Base-by-base conservation (phyloP, 2,888 invertebrate species). In the Cybosia mesomella region DNA sequence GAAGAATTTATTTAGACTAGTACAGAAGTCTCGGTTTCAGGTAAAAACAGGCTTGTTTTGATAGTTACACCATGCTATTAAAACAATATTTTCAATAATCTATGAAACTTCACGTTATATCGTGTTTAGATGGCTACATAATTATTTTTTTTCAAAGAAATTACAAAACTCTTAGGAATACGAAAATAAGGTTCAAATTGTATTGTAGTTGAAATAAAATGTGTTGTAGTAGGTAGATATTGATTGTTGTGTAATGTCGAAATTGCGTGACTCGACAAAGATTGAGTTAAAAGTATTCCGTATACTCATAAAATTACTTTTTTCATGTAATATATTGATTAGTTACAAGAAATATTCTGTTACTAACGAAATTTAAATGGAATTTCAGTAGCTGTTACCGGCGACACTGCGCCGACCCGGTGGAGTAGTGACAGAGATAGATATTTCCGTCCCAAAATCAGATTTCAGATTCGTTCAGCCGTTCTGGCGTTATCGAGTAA, bases 221-320 rank as follows among this genome's bases (percentile, higher is more conserved):
- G 57, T 71, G 60, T 60, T 72, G 10, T 67, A 68, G 70, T 32
- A n/a, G 15, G 60, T 82, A n/a, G 15, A 59, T 82, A 81, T 82
- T 65, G 78, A 79, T 76, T 78, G 73, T 76, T 64, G 57, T 68
- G 58, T 78, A 74, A 83, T 79, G 74, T 71, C 74, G 67, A 71
- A 64, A 71, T 84, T 65, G 83, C 84, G 85, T 84, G 85, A 68
- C 66, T 24, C 24, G 24, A 15, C 55, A 66, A 72, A 79, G 75
- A 73, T 76, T 76, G 67, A 66, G 67, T 73, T 73, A 67, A 67
- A 60, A 32, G 32, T 70, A 69, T 68, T 71, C 64, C 59, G 58
- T 68, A 68, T 58, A 57, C 63, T 69, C 70, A 54, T 63, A 43
- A 22, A 24, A n/a, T 18, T 49, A 61, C 28, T 28, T 61, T 49